Evolutionary conservation across 2,888 invertebrate species (phyloP).

Genomic region (Nephrotoma flavescens): DNA sequence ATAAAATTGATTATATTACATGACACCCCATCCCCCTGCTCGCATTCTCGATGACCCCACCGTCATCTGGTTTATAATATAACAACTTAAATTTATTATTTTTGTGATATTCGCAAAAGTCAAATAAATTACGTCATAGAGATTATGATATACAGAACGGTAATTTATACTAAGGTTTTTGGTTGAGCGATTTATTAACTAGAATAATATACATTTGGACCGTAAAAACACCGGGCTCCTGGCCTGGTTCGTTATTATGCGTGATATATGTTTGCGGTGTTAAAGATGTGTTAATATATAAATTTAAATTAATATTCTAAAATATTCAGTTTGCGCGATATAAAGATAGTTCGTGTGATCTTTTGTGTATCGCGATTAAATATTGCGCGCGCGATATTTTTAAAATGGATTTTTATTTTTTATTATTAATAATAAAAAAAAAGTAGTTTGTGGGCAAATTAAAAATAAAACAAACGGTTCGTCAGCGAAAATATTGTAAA

Average conservation of each 20-base stretch:
- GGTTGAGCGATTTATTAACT: not conserved
- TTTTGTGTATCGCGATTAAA: not conserved
- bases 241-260: not conserved
- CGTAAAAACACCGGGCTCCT: not conserved
- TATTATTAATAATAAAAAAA: not conserved
- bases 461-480: not conserved
- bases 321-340: not conserved
- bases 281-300: not conserved
- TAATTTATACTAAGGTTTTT: not conserved
- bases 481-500: not conserved
- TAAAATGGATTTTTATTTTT: not conserved
- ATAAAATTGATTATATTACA: not conserved
- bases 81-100: not conserved
- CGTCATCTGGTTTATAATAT: not conserved
- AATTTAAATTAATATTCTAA: not conserved
- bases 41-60: not conserved
- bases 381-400: not conserved
- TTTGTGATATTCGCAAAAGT: not conserved
- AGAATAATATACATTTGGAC: not conserved
- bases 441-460: not conserved
- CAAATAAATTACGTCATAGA: not conserved
- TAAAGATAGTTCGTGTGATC: not conserved
- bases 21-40: not conserved
- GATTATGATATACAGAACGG: not conserved
- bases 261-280: not conserved